phyloP scores from a whole-genome alignment of 1,140 invertebrate species.

The Tetranychus urticae region DNA sequence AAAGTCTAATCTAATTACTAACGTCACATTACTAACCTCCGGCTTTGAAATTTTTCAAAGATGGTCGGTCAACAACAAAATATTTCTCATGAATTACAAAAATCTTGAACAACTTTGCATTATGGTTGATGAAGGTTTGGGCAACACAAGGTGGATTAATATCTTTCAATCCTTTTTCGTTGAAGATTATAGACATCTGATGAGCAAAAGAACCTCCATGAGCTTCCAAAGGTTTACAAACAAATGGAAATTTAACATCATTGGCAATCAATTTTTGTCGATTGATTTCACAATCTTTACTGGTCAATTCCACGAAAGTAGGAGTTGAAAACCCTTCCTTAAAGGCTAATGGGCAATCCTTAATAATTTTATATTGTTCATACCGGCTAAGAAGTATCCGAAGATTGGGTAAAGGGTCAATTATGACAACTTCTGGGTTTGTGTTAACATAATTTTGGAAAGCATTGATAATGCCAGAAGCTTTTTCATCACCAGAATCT shows the following conservation, averaged over 20 bases:
- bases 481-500: constrained; percentile 36
- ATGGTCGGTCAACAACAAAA: constrained; percentile 52
- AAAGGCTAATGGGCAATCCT: constrained; percentile 14
- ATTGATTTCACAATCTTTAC: constrained; percentile 33
- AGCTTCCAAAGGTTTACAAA: constrained; percentile 43
- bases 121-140: constrained; percentile 70
- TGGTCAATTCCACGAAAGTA: constrained; percentile 51
- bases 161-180: constrained; percentile 45
- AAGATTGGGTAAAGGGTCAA: constrained; percentile 56
- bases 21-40: constrained; percentile 24
- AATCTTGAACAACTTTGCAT: constrained; percentile 63
- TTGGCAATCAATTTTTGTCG: constrained; percentile 30
- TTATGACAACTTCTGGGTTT: constrained; percentile 45
- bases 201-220: constrained; percentile 25
- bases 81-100: constrained; percentile 53
- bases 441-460: constrained; percentile 19
- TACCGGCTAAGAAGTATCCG: constrained; percentile 46
- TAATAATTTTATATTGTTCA: constrained; percentile 37
- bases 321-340: constrained; percentile 45
- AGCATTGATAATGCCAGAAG: constrained; percentile 14
- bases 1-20: neutral
- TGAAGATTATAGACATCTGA: constrained; percentile 62
- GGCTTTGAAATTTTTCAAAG: constrained; percentile 68
- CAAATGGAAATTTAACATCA: constrained; percentile 46
- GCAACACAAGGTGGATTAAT: constrained; percentile 61